A percentile compares a stretch with the other conserved stretches of the same genome.
Evolutionary conservation across 2,888 invertebrate genomes (phyloP).

Genomic region (Conops quadrifasciatus): DNA sequence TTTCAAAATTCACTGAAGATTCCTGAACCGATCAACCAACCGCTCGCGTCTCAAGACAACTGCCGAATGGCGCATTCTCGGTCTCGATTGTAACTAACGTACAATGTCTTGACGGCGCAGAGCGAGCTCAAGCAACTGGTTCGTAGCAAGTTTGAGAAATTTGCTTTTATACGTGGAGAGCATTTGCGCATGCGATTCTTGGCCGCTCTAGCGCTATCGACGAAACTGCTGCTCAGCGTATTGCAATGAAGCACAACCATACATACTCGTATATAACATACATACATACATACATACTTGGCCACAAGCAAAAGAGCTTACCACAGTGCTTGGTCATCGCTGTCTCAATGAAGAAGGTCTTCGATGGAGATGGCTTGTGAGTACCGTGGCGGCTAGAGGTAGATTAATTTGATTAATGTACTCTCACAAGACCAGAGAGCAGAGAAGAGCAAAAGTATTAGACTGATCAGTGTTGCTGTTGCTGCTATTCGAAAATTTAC

Average conservation of each 20-base stretch:
- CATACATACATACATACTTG: too few relatives aligned
- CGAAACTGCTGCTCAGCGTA: background rate
- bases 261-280: conserved; percentile 3
- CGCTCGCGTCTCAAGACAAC: conserved; percentile 27
- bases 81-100: background rate
- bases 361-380: background rate
- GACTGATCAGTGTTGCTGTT: background rate
- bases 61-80: background rate
- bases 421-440: background rate
- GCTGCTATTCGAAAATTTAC: too few relatives aligned
- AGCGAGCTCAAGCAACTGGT: conserved; percentile 39
- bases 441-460: background rate
- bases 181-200: background rate
- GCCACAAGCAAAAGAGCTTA: conserved; percentile 7
- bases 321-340: background rate
- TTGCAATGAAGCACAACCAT: background rate
- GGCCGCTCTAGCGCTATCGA: background rate
- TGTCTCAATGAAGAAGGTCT: background rate
- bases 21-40: conserved; percentile 18
- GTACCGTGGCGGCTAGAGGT: conserved; percentile 11
- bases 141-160: conserved; percentile 35
- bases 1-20: background rate
- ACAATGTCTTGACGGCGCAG: conserved; percentile 14
- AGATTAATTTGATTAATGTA: conserved; percentile 14
- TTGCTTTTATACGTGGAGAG: conserved; percentile 37